Evolutionary conservation across 2,797 vertebrate species (phyloP).

Genomic region (Discoglossus pictus): DNA sequence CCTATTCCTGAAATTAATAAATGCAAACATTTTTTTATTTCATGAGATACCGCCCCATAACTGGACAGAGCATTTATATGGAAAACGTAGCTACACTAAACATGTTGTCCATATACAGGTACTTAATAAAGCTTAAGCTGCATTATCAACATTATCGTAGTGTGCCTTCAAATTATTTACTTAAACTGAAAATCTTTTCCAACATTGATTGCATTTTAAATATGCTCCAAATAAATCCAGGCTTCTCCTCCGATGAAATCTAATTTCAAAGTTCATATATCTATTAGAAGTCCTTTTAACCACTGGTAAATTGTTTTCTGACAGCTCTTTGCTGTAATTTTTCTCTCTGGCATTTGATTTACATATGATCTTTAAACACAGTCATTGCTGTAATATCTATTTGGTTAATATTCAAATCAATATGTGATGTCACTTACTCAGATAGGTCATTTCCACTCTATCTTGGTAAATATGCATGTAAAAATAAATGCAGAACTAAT

Average conservation of each 20-base stretch:
- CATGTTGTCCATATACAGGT: too few relatives aligned
- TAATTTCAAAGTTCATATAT: conserved; percentile 78
- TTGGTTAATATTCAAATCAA: conserved; percentile 93
- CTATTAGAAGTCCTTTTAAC: conserved; percentile 86
- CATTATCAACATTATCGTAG: too few relatives aligned
- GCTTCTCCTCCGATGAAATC: conserved; percentile 50
- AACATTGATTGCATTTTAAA: conserved; percentile 1
- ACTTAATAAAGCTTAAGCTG: too few relatives aligned
- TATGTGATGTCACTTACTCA: conserved; percentile 77
- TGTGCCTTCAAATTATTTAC: background rate
- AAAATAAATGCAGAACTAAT: conserved; percentile 92
- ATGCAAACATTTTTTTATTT: too few relatives aligned
- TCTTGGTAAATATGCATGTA: conserved; percentile 67
- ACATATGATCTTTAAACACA: conserved; percentile 98
- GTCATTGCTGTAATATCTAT: conserved; percentile 79
- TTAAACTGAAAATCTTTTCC: background rate
- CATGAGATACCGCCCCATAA: too few relatives aligned
- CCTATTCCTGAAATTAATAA: too few relatives aligned
- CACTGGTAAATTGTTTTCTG: conserved; percentile 93
- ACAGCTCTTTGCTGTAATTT: conserved; percentile 84
- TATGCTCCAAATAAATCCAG: background rate
- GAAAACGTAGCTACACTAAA: too few relatives aligned
- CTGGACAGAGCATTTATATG: too few relatives aligned
- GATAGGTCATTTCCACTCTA: conserved; percentile 82
- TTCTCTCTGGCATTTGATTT: conserved; percentile 92